Conservation (phyloP, 2,888 invertebrate species). For the Bruchidius siliquastri region DNA sequence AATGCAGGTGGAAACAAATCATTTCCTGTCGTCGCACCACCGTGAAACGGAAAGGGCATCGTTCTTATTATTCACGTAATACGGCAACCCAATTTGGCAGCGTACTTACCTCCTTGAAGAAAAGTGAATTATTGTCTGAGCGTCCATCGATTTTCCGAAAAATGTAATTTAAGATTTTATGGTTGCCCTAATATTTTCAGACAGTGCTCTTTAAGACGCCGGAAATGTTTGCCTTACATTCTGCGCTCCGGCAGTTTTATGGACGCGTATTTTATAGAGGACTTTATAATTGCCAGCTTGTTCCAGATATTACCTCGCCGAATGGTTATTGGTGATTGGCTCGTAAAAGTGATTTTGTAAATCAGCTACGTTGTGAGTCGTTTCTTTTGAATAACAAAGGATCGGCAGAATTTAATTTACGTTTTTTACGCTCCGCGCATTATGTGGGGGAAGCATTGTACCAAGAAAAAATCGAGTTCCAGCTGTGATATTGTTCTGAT, state of each 20-base stretch:
- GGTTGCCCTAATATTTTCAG: background rate
- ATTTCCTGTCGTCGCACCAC: background rate
- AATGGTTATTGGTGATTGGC: background rate
- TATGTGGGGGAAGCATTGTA: too few species aligned
- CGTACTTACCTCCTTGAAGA: background rate
- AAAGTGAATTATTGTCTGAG: background rate
- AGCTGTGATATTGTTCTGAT: too few species aligned
- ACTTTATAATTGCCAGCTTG: background rate
- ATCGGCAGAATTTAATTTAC: background rate
- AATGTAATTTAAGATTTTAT: background rate
- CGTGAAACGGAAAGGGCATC: background rate
- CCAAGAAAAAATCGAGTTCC: too few species aligned
- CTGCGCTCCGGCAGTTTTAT: background rate
- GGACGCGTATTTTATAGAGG: background rate
- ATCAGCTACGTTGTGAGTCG: background rate
- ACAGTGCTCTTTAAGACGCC: background rate
- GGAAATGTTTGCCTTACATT: background rate
- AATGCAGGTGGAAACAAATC: background rate
- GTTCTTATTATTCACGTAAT: background rate
- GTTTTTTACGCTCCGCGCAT: background rate
- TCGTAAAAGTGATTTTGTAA: background rate
- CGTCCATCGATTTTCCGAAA: background rate
- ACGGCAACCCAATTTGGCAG: background rate
- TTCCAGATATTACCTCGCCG: background rate
- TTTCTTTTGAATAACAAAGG: background rate